Conservation (phyloP, 2,888 invertebrate species). For the Tetramorium bicarinatum region DNA sequence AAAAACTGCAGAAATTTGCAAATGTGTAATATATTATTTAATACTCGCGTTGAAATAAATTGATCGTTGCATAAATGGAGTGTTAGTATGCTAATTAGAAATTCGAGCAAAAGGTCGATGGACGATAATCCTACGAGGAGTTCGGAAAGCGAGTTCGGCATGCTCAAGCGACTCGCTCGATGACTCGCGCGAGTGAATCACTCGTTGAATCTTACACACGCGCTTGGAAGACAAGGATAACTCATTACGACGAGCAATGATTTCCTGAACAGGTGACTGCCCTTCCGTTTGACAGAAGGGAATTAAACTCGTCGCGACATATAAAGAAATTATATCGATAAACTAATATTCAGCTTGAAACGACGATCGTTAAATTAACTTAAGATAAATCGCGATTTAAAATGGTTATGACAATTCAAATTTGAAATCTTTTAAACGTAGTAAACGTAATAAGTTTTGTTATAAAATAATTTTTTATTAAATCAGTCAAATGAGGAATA, state of each 20-base stretch:
- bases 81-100: conserved; percentile 52
- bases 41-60: background rate
- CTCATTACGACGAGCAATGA: conserved; percentile 61
- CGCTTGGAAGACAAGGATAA: conserved; percentile 64
- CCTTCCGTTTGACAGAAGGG: conserved; percentile 66
- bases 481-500: background rate
- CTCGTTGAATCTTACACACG: conserved; percentile 66
- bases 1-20: background rate
- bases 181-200: conserved; percentile 65
- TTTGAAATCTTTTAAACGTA: background rate
- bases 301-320: background rate
- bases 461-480: background rate
- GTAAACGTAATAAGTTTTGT: background rate
- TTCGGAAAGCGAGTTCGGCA: conserved; percentile 45
- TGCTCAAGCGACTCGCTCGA: conserved; percentile 48
- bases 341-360: background rate
- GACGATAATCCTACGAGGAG: conserved; percentile 58
- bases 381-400: background rate
- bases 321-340: background rate
- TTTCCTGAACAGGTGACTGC: conserved; percentile 79
- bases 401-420: background rate
- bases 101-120: conserved; percentile 57
- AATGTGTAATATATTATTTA: background rate
- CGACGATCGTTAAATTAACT: background rate
- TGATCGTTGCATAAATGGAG: background rate